Percentiles rank a stretch among this genome's conserved stretches.
Conservation (phyloP, 2,113 vertebrate genomes). For the Heterotis niloticus region DNA sequence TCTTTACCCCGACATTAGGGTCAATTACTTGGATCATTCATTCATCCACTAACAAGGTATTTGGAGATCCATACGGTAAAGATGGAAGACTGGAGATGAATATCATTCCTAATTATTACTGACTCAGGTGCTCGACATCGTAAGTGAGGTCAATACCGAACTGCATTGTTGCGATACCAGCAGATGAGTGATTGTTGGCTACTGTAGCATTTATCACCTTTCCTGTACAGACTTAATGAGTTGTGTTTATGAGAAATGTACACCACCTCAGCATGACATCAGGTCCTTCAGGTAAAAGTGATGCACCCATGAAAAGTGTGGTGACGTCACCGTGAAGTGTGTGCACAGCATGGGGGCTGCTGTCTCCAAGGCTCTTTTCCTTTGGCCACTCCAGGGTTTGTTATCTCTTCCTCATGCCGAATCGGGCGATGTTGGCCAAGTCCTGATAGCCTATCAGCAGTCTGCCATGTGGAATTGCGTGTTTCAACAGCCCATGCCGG, state of each 20-base stretch:
- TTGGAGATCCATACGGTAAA: conserved; percentile 32
- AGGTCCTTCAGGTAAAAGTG: not conserved
- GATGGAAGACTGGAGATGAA: conserved; percentile 49
- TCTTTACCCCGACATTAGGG: too few relatives aligned
- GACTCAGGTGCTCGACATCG: conserved; percentile 30
- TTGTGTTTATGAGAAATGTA: not conserved
- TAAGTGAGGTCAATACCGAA: conserved; percentile 35
- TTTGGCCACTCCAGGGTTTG: not conserved
- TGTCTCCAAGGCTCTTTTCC: not conserved
- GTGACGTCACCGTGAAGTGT: not conserved
- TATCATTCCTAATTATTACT: conserved; percentile 45
- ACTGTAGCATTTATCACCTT: conserved; percentile 26
- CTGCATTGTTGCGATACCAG: conserved; percentile 23
- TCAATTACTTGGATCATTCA: too few relatives aligned
- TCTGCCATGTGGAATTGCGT: too few relatives aligned
- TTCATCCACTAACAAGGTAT: too few relatives aligned
- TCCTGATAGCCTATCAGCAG: too few relatives aligned
- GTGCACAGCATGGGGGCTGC: not conserved
- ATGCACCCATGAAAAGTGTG: not conserved
- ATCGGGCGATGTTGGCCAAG: not conserved
- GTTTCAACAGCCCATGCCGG: too few relatives aligned
- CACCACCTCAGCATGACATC: not conserved
- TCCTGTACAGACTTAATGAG: not conserved
- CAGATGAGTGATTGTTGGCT: conserved; percentile 24
- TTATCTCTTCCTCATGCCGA: not conserved